Evolutionary conservation across 2,113 vertebrate species (phyloP).

Genomic region (Bufo bufo): DNA sequence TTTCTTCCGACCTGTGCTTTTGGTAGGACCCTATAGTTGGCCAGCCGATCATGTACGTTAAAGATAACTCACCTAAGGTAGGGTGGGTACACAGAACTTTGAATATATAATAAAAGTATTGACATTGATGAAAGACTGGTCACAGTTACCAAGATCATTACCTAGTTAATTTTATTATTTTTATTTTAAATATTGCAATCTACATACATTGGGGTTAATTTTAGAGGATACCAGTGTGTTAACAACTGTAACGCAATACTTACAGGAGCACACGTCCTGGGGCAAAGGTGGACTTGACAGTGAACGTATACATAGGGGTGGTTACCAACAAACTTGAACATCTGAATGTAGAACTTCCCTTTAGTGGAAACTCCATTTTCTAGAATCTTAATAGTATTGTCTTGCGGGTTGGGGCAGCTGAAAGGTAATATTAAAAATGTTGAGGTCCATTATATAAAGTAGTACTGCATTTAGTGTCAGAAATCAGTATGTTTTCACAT

Average conservation of each 20-base stretch:
- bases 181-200: too few relatives aligned
- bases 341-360: conserved; percentile 62
- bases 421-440: neutral
- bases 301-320: conserved; percentile 64
- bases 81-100: too few relatives aligned
- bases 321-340: conserved; percentile 65
- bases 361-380: conserved; percentile 61
- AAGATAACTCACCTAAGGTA: too few relatives aligned
- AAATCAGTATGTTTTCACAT: too few relatives aligned
- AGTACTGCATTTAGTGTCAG: neutral
- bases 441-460: neutral
- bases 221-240: neutral
- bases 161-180: too few relatives aligned
- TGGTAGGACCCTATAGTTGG: too few relatives aligned
- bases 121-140: too few relatives aligned
- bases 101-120: too few relatives aligned
- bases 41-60: too few relatives aligned
- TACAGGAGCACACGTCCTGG: neutral
- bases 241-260: neutral
- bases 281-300: conserved; percentile 63
- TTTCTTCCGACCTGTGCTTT: too few relatives aligned
- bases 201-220: neutral
- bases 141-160: too few relatives aligned
- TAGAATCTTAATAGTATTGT: neutral
- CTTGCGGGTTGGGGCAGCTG: neutral